Base-by-base conservation (phyloP, 1,140 invertebrate genomes). In the Sitodiplosis mosellana region DNA sequence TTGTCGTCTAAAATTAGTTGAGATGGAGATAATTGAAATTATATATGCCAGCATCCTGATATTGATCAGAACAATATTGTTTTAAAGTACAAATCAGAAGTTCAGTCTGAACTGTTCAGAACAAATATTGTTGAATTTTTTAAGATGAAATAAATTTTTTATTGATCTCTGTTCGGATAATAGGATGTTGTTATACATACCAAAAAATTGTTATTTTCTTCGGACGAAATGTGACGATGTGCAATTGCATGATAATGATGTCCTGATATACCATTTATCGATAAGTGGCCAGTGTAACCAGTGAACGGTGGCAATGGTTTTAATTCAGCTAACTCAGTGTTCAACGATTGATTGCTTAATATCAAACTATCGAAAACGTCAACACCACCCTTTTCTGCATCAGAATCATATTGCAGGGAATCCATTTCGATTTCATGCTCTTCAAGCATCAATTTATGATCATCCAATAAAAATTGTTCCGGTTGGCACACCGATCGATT, bases 301-400 rank as follows among this genome's bases (percentile, higher is more conserved):
- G 83, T 85, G 62, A 88, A 88, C 0, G 86, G 84, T 1, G 85
- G 84, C 49, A 91, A 66, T 0, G 87, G 87, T 59, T 89, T 89
- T 43, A 89, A 68, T 56, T 89, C 86, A 4, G 85, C 83, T 34
- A 88, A 70, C 50, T 62, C 73, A 12, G 70, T 69, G 51, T 71
- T 72, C 44, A 70, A 59, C 2, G 70, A 69, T 44, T 74, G 69
- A 7, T 72, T 69, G 41, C 69, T 73, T 45, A 81, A 61, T 22
- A 77, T 58, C 33, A 82, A 66, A 51, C 76, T 77, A 59, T 81
- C 78, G 41, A 77, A 63, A 15, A 71, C 70, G 53, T 78, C 75
- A 57, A 76, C 67, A 0, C 69, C 68, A 38, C 66, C 65, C 59
- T 76, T 77, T 47, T 65, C 63, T 38, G 46, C 47, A 18, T 67